phyloP scores from a whole-genome alignment of 2,888 invertebrate genomes.

The Sphinx pinastri region DNA sequence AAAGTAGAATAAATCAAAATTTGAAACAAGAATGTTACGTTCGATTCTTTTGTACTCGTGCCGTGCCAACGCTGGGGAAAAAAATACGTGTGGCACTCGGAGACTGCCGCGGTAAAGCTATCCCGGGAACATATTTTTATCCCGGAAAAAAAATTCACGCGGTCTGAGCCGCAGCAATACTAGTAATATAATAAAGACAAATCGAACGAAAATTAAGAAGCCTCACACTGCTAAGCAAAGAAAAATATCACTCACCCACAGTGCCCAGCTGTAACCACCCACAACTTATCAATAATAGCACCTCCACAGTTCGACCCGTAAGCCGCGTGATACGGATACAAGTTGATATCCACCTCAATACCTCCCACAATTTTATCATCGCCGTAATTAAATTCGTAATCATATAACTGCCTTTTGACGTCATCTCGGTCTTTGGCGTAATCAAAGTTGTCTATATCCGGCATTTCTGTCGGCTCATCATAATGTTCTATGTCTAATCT shows the following conservation, averaged over 20 bases:
- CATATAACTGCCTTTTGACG: slow-evolving; percentile 30
- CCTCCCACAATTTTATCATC: slow-evolving; percentile 77
- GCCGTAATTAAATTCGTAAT: slow-evolving; percentile 45
- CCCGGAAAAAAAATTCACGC: too few relatives aligned
- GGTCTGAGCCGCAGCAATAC: too few relatives aligned
- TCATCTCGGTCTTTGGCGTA: slow-evolving; percentile 47
- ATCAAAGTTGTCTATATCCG: slow-evolving; percentile 65
- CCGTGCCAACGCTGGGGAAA: too few relatives aligned
- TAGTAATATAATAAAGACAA: too few relatives aligned
- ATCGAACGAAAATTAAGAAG: too few relatives aligned
- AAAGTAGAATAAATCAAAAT: too few relatives aligned
- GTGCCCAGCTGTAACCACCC: slow-evolving; percentile 77
- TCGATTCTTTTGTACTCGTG: too few relatives aligned
- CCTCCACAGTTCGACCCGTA: slow-evolving; percentile 77
- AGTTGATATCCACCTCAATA: slow-evolving; percentile 66
- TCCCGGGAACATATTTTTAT: too few relatives aligned
- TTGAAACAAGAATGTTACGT: too few relatives aligned
- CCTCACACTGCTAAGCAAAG: too few relatives aligned
- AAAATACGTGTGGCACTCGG: too few relatives aligned
- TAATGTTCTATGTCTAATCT: slow-evolving; percentile 65
- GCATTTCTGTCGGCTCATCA: slow-evolving; percentile 59
- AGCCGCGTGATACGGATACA: slow-evolving; percentile 75
- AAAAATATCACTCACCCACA: slow-evolving; percentile 67
- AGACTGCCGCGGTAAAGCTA: too few relatives aligned
- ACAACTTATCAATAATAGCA: slow-evolving; percentile 68